Evolutionary conservation across 2,797 vertebrate species (phyloP), one percentile per base, ranked within the genome.

Genomic region (Sylvilagus floridanus): DNA sequence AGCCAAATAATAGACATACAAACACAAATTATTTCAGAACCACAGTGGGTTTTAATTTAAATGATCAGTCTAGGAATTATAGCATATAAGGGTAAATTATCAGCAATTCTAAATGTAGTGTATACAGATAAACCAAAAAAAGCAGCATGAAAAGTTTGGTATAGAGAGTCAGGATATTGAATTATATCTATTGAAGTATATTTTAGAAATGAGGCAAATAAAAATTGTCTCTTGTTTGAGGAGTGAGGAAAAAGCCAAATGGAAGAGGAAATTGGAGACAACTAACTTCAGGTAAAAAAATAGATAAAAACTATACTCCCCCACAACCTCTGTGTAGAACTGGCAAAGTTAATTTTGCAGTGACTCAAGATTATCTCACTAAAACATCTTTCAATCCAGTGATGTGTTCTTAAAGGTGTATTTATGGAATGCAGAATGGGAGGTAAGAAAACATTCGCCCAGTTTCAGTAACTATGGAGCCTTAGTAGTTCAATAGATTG

Each of bases 11-110:
- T 7, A 37, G 37, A 75, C 42, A 26, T 8, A 54, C 72, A 75
- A 3, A 83, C 71, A 32, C 13, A 93, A 69, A 81, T 52, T 73
- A 77, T 63, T 84, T 84, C 42, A 65, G 94, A 95, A 52, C 42
- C 65, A 37, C 2, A 0, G n/a, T 21, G 35, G 24, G 4, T 73
- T 95, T 85, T 71, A n/a, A 50, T 42, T 42, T 85, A 65, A 81
- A 83, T 65, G 30, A 7, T 19, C 3, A 47, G 3, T 83, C 42
- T 37, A 75, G 54, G 66, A 84, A 79, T 83, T 79, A 54, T 37
- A 63, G n/a, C 22, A 52, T 13, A n/a, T 14, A 21, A n/a, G 52
- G 30, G n/a, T 11, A 79, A 54, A 89, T 62, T 13, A 72, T n/a
- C 10, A 63, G 6, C 5, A 54, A 60, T 77, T 77, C 24, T 10